Base-by-base conservation (phyloP, 2,888 invertebrate genomes). In the Philereme vetulata region DNA sequence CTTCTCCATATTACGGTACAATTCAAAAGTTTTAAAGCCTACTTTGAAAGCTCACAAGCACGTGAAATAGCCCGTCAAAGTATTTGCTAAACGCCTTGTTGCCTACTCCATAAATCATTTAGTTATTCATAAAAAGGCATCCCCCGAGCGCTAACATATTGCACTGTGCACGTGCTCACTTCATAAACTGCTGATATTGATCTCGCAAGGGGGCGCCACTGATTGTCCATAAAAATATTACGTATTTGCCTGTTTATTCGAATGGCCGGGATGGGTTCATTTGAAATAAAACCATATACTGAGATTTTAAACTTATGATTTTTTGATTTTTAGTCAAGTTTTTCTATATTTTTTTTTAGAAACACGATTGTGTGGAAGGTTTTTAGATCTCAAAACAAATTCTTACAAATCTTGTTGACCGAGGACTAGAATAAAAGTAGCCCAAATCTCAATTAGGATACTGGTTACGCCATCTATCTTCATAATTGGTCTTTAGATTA, bases 71-170 rank as follows among this genome's bases (percentile, higher is more conserved):
- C 7, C 44, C 44, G 21, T 44, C 44, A 44, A 57, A 62, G 10
- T 36, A 4, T 33, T 48, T 40, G 21, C 46, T 54, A 52, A 42
- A 32, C 51, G 46, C 21, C 48, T 40, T 56, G 53, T 54, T 51
- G 50, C 76, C 66, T 70, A 82, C 80, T 85, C 85, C 84, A 89
- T 92, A 91, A 91, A 90, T 90, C 90, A 90, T 88, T 86, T 81
- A 86, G 86, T 84, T 88, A 90, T 90, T 91, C 91, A 90, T 90
- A 90, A 90, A 90, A 90, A 89, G 84, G 82, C 81, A 72, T 78
- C 75, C 75, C 81, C 81, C 76, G 71, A 66, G 70, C 66, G 76
- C 71, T 83, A 86, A 88, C 91, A 90, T 90, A 91, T 91, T 91
- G 91, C 90, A 86, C 62, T 64, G 64, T 80, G 85, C 90, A 90